Conservation (phyloP, 2,888 invertebrate genomes). For the Charanyca ferruginea region DNA sequence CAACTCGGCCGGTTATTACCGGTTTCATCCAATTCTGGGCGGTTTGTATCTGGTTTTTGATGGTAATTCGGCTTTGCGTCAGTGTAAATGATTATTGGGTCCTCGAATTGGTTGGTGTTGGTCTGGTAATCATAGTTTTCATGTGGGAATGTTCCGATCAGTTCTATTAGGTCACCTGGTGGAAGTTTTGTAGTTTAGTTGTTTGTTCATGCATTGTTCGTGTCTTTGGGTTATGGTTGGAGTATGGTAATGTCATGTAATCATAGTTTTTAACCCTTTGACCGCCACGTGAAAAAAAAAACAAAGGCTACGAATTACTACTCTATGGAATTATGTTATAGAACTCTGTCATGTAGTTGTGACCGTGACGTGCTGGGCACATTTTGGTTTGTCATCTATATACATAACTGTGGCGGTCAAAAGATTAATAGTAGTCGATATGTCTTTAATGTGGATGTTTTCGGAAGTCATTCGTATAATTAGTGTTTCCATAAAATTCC, state of each 20-base stretch:
- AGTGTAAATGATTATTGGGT: slow-evolving; percentile 88
- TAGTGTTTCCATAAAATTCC: too few species aligned
- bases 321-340: too few species aligned
- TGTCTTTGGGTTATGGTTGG: slow-evolving; percentile 3
- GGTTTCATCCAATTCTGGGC: slow-evolving; percentile 73
- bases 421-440: too few species aligned
- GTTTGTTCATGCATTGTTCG: slow-evolving; percentile 8
- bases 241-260: neutral
- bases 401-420: too few species aligned
- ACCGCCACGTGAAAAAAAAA: too few species aligned
- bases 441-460: too few species aligned
- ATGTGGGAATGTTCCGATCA: slow-evolving; percentile 89
- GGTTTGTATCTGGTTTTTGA: slow-evolving; percentile 66
- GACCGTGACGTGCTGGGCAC: too few species aligned
- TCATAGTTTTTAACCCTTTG: too few species aligned
- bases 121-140: slow-evolving; percentile 85
- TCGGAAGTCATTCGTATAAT: too few species aligned
- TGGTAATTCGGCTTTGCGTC: slow-evolving; percentile 82
- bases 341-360: too few species aligned
- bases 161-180: slow-evolving; percentile 90
- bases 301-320: too few species aligned
- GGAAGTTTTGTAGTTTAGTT: slow-evolving; percentile 67
- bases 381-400: too few species aligned
- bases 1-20: slow-evolving; percentile 69
- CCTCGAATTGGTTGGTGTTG: slow-evolving; percentile 87